A percentile compares a stretch with the other conserved stretches of the same genome.
These are phyloP conservation scores for Orius laevigatus DNA, from an alignment of 1,140 invertebrate species.

Conservation along the genomic window DNA sequence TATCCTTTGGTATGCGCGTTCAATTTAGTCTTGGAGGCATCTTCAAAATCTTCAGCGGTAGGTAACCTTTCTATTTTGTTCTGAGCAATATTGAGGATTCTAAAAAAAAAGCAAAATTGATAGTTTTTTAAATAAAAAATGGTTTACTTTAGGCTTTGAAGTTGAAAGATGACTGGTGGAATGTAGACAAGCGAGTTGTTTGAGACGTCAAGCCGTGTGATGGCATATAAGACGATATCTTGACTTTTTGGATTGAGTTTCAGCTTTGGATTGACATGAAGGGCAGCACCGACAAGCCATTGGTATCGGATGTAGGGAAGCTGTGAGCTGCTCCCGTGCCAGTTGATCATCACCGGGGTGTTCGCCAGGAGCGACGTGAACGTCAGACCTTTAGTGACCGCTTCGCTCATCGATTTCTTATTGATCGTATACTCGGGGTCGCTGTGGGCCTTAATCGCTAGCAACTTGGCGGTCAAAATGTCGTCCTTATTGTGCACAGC, in stretches of 20 bases:
- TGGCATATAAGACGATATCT: conserved; percentile 62
- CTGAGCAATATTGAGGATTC: conserved; percentile 69
- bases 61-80: conserved; percentile 69
- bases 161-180: conserved; percentile 66
- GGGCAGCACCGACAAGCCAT: conserved; percentile 70
- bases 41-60: conserved; percentile 26
- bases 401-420: conserved; percentile 62
- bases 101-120: conserved; percentile 27
- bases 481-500: conserved; percentile 47
- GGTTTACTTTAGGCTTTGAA: conserved; percentile 46
- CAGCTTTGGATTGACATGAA: conserved; percentile 72
- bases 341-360: conserved; percentile 81
- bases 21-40: conserved; percentile 16
- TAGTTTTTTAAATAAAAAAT: conserved; percentile 7
- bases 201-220: conserved; percentile 88
- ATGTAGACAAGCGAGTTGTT: conserved; percentile 69
- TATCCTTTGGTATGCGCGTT: conserved; percentile 29
- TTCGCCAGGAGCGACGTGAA: conserved; percentile 71
- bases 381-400: conserved; percentile 42
- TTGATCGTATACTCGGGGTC: conserved; percentile 79
- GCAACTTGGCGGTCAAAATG: conserved; percentile 50
- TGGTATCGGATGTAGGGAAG: conserved; percentile 50
- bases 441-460: conserved; percentile 56
- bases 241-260: conserved; percentile 48
- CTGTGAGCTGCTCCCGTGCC: conserved; percentile 63